Conservation (phyloP, 1,140 invertebrate genomes). For the Drosophila lowei region DNA sequence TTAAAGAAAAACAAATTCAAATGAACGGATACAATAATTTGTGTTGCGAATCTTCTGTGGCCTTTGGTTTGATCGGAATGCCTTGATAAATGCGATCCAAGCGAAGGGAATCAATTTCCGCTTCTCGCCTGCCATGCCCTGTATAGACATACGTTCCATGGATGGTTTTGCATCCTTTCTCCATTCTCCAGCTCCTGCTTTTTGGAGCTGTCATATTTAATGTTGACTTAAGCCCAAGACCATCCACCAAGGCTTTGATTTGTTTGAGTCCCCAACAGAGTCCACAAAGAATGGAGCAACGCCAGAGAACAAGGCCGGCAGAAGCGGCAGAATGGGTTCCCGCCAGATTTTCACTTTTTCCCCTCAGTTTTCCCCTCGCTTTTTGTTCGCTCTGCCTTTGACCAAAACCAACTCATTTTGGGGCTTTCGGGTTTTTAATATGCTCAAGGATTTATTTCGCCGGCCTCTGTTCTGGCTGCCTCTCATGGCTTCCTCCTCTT, state of each 20-base stretch:
- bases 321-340: too few relatives aligned
- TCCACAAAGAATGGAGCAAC: conserved; percentile 13
- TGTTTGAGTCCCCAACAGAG: conserved; percentile 12
- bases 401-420: conserved; percentile 40
- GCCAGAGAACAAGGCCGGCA: background rate
- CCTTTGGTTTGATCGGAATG: too few relatives aligned
- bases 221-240: conserved; percentile 25
- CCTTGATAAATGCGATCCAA: too few relatives aligned
- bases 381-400: background rate
- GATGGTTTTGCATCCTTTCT: too few relatives aligned
- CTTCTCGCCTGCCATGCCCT: too few relatives aligned
- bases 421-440: conserved; percentile 52
- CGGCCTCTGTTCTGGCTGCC: background rate
- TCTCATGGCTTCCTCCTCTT: background rate
- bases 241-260: conserved; percentile 45
- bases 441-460: conserved; percentile 48
- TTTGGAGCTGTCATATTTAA: conserved; percentile 29
- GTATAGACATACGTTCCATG: too few relatives aligned
- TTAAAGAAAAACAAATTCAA: too few relatives aligned
- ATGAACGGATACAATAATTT: too few relatives aligned
- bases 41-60: too few relatives aligned
- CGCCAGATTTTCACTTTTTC: conserved; percentile 59
- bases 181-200: background rate
- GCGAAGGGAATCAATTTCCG: too few relatives aligned
- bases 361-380: too few relatives aligned